phyloP scores from a whole-genome alignment of 1,140 invertebrate genomes.

The Zaprionus kolodkinae region DNA sequence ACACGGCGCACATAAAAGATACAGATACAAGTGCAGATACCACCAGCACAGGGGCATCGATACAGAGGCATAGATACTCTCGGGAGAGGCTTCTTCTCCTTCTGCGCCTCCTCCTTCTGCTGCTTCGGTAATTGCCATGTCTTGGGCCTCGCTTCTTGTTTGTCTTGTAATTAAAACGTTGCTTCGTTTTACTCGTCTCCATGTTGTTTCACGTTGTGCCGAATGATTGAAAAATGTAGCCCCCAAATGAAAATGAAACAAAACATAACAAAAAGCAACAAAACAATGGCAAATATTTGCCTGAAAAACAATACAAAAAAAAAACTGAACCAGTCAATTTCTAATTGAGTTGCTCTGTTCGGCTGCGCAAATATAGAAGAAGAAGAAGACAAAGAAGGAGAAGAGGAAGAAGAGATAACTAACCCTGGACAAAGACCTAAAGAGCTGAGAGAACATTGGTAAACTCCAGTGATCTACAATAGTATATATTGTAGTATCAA shows the following conservation, averaged over 20 bases:
- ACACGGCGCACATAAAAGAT: constrained; percentile 73
- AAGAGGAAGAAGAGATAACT: constrained; percentile 9
- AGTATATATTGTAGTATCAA: constrained; percentile 6
- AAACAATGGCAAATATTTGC: constrained; percentile 78
- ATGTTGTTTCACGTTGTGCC: constrained; percentile 30
- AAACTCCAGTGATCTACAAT: background rate
- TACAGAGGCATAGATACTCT: constrained; percentile 18
- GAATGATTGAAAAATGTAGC: constrained; percentile 70
- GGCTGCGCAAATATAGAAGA: constrained; percentile 22
- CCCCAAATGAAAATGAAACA: constrained; percentile 34
- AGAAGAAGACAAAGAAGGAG: background rate
- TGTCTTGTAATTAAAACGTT: constrained; percentile 66
- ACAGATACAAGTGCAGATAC: constrained; percentile 45
- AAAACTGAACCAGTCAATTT: constrained; percentile 32
- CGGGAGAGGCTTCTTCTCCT: constrained; percentile 5
- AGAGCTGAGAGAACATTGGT: background rate
- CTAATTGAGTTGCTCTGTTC: constrained; percentile 70
- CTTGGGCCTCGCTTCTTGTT: constrained; percentile 47
- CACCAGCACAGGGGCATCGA: constrained; percentile 7
- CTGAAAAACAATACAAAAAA: constrained; percentile 47
- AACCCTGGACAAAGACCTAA: background rate
- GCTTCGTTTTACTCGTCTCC: constrained; percentile 6
- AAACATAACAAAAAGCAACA: constrained; percentile 19
- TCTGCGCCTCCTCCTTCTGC: background rate
- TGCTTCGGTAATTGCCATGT: constrained; percentile 69